Percentiles rank a stretch among this genome's conserved stretches.
These are phyloP conservation scores for Bubalus kerabau DNA, from an alignment of 2,113 vertebrate species.

Conservation along the genomic window DNA sequence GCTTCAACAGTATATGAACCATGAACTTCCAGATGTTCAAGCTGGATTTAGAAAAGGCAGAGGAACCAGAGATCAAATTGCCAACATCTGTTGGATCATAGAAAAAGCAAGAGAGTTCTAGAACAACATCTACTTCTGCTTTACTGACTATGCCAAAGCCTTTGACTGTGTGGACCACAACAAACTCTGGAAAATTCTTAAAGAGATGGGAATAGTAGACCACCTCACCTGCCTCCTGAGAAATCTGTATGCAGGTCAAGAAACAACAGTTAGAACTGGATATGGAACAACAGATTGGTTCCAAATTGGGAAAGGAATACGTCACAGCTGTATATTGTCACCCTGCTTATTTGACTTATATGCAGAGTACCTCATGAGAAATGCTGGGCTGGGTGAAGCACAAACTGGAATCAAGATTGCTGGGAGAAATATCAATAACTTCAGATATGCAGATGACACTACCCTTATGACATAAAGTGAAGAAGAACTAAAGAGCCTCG, in stretches of 20 bases:
- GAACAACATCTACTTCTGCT: not conserved
- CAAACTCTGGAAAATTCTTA: not conserved
- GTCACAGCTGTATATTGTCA: not conserved
- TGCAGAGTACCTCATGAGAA: not conserved
- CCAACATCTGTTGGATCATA: fast-evolving
- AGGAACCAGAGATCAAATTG: not conserved
- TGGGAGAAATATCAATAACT: not conserved
- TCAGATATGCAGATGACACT: not conserved
- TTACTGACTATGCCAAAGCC: not conserved
- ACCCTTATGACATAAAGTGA: not conserved
- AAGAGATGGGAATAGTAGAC: not conserved
- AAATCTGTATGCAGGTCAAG: not conserved
- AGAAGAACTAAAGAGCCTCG: not conserved
- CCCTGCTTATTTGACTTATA: not conserved
- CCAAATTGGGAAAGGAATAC: not conserved
- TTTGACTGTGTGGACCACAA: not conserved
- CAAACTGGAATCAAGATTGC: not conserved
- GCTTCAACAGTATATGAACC: not conserved
- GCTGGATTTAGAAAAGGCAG: not conserved
- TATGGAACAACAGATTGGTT: not conserved
- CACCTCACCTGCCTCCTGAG: not conserved
- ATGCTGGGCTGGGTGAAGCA: not conserved
- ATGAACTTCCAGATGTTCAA: not conserved
- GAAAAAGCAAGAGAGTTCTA: not conserved
- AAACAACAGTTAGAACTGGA: not conserved